Percentiles rank a stretch among this genome's conserved stretches.
Conservation (phyloP, 2,888 invertebrate species). For the Pteria penguin region DNA sequence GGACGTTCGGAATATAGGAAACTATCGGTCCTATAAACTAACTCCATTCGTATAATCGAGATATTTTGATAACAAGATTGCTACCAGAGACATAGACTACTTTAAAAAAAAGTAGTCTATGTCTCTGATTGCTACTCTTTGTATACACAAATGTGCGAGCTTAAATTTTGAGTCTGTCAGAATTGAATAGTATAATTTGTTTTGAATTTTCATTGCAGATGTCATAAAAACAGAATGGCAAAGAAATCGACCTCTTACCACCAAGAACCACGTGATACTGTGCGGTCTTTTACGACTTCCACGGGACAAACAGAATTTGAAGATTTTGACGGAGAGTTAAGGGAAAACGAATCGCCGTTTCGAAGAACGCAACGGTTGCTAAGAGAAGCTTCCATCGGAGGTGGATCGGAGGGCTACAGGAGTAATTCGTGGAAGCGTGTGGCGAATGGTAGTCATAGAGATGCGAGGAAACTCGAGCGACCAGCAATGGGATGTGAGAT, state of each 20-base stretch:
- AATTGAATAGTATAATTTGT: no score
- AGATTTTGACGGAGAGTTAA: no score
- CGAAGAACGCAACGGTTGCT: constrained; percentile 5
- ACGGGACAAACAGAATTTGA: neutral
- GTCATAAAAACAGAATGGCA: neutral
- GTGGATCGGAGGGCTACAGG: constrained; percentile 5
- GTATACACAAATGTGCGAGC: no score
- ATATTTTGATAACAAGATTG: no score
- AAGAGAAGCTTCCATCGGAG: constrained; percentile 4
- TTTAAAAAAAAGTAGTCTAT: no score
- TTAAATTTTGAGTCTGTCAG: no score
- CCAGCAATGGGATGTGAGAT: constrained; percentile 32
- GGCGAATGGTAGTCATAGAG: neutral
- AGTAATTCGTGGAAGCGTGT: constrained; percentile 2
- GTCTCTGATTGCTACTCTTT: no score
- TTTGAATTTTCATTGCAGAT: neutral
- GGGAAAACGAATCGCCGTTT: constrained; percentile 8
- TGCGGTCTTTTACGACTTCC: neutral
- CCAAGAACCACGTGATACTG: neutral
- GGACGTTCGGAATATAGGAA: no score
- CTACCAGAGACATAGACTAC: no score
- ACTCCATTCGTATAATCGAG: no score
- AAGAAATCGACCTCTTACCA: neutral
- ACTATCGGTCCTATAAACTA: no score
- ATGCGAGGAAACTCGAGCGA: constrained; percentile 3